Percentiles rank a stretch among this genome's conserved stretches.
These are phyloP conservation scores for Malthinus flaveolus DNA, from an alignment of 2,888 invertebrate species.

Conservation along the genomic window DNA sequence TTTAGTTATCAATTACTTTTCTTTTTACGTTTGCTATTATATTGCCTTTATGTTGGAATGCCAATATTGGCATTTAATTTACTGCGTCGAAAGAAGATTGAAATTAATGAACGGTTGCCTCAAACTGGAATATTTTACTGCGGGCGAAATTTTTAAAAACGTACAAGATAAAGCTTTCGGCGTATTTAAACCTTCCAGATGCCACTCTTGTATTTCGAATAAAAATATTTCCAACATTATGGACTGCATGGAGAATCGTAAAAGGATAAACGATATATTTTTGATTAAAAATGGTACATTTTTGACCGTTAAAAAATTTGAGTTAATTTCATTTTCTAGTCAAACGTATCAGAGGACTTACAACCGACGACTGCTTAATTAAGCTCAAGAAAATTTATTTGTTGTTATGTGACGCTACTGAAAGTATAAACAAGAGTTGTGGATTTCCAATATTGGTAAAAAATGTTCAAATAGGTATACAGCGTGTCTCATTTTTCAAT, in stretches of 20 bases:
- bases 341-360: constrained; percentile 4
- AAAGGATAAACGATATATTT: constrained; percentile 16
- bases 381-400: constrained; percentile 14
- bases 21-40: constrained; percentile 22
- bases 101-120: constrained; percentile 14
- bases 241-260: constrained; percentile 8
- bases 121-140: constrained; percentile 3
- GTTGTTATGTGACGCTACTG: constrained; percentile 16
- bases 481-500: too few relatives aligned
- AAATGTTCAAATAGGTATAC: too few relatives aligned
- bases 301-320: background rate
- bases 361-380: constrained; percentile 8
- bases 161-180: constrained; percentile 17
- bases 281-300: constrained; percentile 17
- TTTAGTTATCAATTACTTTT: constrained; percentile 18
- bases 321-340: background rate
- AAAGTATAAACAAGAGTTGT: constrained; percentile 14
- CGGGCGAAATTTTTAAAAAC: constrained; percentile 10
- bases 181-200: constrained; percentile 4
- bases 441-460: constrained; percentile 18
- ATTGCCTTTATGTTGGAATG: constrained; percentile 17
- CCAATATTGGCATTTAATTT: constrained; percentile 24
- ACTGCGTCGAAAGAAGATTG: constrained; percentile 14
- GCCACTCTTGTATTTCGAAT: background rate
- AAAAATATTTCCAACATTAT: constrained; percentile 10